Evolutionary conservation across 2,888 invertebrate species (phyloP), one percentile per base, ranked within the genome.

Genomic region (Drosophila phalerata): DNA sequence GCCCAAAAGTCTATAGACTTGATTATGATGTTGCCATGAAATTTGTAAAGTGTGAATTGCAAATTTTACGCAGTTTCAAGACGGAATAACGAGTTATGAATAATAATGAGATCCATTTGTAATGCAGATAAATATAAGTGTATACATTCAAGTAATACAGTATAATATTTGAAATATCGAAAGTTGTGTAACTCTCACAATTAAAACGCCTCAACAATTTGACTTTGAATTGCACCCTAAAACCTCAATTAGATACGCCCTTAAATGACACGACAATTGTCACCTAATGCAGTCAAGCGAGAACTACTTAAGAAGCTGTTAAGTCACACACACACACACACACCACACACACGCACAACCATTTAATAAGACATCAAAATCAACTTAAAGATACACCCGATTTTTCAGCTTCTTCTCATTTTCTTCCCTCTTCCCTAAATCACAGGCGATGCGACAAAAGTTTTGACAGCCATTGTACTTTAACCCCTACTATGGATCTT

Each of bases 1-100:
- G 38, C 8, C 34, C n/a, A 28, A 13, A 17, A 49, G 22, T 30
- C 37, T 11, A 55, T 55, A 48, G 30, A 55, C 43, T 48, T 63
- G 73, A 56, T 69, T 56, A 65, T 75, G 79, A 22, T 60, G 57
- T 51, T 69, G 60, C 55, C 71, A 77, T 79, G 74, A 79, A 87
- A 84, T 85, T 83, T 85, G 78, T 77, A 89, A 90, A 85, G 90
- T 90, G 90, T 90, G 83, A 90, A 90, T 90, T 90, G 89, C 85
- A 85, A 90, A 89, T 88, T 89, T 79, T 75, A 83, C 83, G 84
- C 78, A 79, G 60, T 49, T 73, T 58, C 53, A 62, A 60, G 65
- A 63, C 64, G 22, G 1, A 49, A 72, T 73, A 87, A 87, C 89
- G 81, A 80, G 89, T 81, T 87, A 89, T 89, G 89, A 90, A 89